A percentile compares a stretch with the other conserved stretches of the same genome.
Evolutionary conservation across 1,140 invertebrate species (phyloP).

Genomic region (Drosophila navojoa): DNA sequence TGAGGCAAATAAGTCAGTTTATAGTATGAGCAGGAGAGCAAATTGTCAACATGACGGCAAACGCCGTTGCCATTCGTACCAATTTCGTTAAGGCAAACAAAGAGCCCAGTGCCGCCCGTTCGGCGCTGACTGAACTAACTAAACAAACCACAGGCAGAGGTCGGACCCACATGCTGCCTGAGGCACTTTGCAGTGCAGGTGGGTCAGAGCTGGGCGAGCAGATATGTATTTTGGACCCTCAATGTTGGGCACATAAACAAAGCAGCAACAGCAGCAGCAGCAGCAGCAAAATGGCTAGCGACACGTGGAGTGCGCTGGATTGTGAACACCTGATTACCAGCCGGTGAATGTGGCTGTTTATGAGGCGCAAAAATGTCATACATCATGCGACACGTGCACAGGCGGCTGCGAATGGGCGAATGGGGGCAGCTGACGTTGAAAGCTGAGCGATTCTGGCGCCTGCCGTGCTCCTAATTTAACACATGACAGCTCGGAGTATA

Average conservation of each 20-base stretch:
- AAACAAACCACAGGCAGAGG: conserved; percentile 12
- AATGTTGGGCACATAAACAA: conserved; percentile 25
- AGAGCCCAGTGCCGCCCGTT: conserved; percentile 30
- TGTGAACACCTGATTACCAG: conserved; percentile 56
- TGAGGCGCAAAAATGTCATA: conserved; percentile 81
- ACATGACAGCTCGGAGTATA: conserved; percentile 18
- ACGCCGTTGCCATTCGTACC: conserved; percentile 47
- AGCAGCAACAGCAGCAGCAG: conserved; percentile 17
- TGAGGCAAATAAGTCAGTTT: conserved; percentile 69
- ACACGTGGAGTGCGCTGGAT: conserved; percentile 26
- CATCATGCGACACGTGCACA: conserved; percentile 69
- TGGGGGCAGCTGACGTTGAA: conserved; percentile 1
- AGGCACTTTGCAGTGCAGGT: background rate
- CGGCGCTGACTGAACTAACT: conserved; percentile 15
- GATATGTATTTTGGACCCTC: background rate
- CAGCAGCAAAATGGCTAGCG: conserved; percentile 19
- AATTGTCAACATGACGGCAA: conserved; percentile 71
- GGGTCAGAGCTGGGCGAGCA: background rate
- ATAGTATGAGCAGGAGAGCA: conserved; percentile 62
- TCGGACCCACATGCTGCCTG: background rate
- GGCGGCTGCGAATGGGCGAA: conserved; percentile 3
- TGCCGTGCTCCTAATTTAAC: conserved; percentile 30
- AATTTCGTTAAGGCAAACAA: conserved; percentile 76
- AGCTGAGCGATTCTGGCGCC: conserved; percentile 4
- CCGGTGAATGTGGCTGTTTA: conserved; percentile 60